These are phyloP conservation scores for Bathynomus jamesi DNA, from an alignment of 1,140 invertebrate genomes.

Conservation along the genomic window DNA sequence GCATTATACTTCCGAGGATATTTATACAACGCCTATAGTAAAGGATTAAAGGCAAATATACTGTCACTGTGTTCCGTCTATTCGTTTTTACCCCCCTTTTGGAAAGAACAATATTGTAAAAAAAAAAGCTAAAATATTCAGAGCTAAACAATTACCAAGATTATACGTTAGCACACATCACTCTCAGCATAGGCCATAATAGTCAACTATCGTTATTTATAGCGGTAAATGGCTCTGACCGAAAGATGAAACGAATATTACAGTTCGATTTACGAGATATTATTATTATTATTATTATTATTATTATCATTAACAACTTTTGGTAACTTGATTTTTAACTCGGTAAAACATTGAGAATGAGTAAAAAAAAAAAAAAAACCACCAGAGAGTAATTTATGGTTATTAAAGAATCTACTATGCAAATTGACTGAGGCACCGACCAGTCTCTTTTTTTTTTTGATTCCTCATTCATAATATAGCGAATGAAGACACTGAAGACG, in stretches of 20 bases:
- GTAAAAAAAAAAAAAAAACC: too few relatives aligned
- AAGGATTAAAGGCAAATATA: background rate
- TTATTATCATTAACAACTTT: background rate
- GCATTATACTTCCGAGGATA: background rate
- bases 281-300: background rate
- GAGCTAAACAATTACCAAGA: background rate
- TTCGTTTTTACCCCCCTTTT: background rate
- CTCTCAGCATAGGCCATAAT: background rate
- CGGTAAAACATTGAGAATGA: too few relatives aligned
- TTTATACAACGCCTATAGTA: background rate
- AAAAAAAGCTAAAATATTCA: background rate
- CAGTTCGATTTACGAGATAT: background rate
- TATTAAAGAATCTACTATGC: too few relatives aligned
- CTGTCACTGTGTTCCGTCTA: background rate
- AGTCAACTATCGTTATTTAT: constrained; percentile 1
- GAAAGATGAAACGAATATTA: background rate
- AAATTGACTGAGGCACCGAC: too few relatives aligned
- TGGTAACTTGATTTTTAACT: background rate
- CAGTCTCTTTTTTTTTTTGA: too few relatives aligned
- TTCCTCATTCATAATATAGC: too few relatives aligned
- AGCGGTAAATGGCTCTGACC: background rate
- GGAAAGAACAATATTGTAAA: background rate
- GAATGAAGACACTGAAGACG: too few relatives aligned
- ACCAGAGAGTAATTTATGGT: too few relatives aligned
- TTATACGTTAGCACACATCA: background rate